phyloP scores from a whole-genome alignment of 1,140 invertebrate species.

The Drosophila willistoni region DNA sequence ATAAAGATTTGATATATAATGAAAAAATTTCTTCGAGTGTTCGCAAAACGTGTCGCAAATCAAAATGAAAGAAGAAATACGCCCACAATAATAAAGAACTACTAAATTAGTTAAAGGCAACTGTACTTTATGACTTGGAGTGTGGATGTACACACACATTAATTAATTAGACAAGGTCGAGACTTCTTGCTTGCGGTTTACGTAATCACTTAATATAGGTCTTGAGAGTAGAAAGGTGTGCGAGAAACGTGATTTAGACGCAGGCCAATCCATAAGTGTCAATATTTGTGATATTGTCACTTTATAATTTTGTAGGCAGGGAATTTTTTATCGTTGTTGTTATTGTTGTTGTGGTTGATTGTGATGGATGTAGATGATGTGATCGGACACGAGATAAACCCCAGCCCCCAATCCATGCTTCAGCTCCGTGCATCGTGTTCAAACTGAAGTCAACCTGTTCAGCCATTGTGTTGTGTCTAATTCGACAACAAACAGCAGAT shows the following conservation, averaged over 20 bases:
- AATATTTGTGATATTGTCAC: constrained; percentile 5
- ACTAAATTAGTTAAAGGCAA: constrained; percentile 3
- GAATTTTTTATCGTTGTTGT: background rate
- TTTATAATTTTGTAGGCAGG: background rate
- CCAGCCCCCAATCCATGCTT: too few species aligned
- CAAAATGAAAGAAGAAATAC: background rate
- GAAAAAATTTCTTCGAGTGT: background rate
- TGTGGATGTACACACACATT: background rate
- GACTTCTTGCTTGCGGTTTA: constrained; percentile 2
- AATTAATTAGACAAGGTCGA: constrained; percentile 14
- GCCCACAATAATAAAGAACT: background rate
- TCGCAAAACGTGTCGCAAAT: background rate
- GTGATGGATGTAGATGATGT: constrained; percentile 13
- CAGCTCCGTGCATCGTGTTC: background rate
- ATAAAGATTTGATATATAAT: too few species aligned
- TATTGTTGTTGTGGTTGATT: constrained; percentile 1
- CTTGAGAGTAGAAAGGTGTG: constrained; percentile 2
- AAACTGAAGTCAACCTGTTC: background rate
- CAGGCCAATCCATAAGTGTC: constrained; percentile 11
- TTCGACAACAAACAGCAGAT: constrained; percentile 66
- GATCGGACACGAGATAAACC: too few species aligned
- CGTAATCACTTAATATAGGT: constrained; percentile 7
- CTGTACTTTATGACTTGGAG: background rate
- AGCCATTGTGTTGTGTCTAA: constrained; percentile 63
- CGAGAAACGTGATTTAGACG: constrained; percentile 17